Base-by-base conservation (phyloP, 2,797 vertebrate genomes). In the Tachyglossus aculeatus region DNA sequence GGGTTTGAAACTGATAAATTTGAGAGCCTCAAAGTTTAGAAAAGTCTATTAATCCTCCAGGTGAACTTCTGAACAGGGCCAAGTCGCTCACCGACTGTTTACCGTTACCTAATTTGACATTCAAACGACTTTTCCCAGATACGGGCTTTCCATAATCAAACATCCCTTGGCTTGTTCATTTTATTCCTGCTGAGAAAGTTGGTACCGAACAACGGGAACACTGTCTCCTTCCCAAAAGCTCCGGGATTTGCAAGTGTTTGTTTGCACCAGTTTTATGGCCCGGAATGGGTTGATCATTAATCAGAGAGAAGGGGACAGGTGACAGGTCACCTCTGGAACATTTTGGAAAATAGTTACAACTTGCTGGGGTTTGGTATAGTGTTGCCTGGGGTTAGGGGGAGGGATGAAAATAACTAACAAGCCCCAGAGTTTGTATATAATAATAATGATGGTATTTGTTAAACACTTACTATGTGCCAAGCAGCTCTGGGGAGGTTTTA, bases 101-200 rank as follows among this genome's bases (percentile, higher is more conserved):
- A 29, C 5, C 2, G 15, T 32, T 62, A 54, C 31, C 22, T 41
- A 27, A 69, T 83, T 82, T 87, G 57, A 71, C 66, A 54, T 44
- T 55, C 67, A 83, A 84, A 80, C 77, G 22, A 22, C 12, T 55
- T 58, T 61, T n/a, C 51, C 9, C 52, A 58, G 44, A 71, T 44
- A 65, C 58, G 15, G 16, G 22, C 25, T 6, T 31, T 58, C 74
- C 64, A 45, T 25, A 44, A 3, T 36, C 36, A 51, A 50, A 22
- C 24, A 25, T 33, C 24, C 45, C 33, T 43, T 21, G 52, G 15
- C 31, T 66, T 69, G 24, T 66, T 67, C 57, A 58, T 15, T 36
- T 4, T 2, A 44, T 24, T 11, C 21, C 14, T 27, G 22, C n/a
- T 25, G 37, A 41, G 74, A 64, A 78, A 74, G 27, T 12, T 52